Base-by-base conservation (phyloP, 2,797 vertebrate genomes). In the Pteronotus mesoamericanus region DNA sequence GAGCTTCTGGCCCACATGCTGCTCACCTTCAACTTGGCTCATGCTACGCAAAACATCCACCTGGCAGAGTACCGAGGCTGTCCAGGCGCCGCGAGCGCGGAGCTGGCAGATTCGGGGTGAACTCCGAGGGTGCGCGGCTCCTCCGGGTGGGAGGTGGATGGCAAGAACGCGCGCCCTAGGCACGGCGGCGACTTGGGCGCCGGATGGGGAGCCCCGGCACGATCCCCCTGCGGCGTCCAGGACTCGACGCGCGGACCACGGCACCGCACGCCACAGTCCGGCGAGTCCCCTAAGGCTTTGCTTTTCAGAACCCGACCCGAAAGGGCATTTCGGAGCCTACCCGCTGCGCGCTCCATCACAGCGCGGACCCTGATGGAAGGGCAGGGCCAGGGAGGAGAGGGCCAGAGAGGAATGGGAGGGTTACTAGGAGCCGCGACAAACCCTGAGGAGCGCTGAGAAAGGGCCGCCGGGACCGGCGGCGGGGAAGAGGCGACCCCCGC, bases 1-100 rank as follows among this genome's bases (percentile, higher is more conserved):
- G 51, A 48, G 95, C 93, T 78, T 51, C 55, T 42, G 75, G 91
- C 92, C 51, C 89, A 59, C 71, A 64, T 0, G 86, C 97, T 96
- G 97, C 98, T 98, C 98, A 98, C 98, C 98, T 98, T 97, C 97
- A 94, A 86, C 97, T 98, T 97, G 97, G 97, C 86, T 86, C 96
- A 98, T 75, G 97, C 98, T 95, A 97, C 85, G 96, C 97, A 97
- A 97, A 92, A 95, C 98, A 98, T 98, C 97, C 96, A 96, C 97
- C 97, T 97, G 93, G 95, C 96, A 34, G 72, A 90, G 82, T 97
- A 96, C 97, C 84, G 94, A 93, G 97, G 77, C 96, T 92, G 96
- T 97, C 97, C 83, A 57, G 88, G 95, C 84, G 94, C 97, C 85
- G 93, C 94, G 83, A 92, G 95, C 72, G 59, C 92, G 26, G 86